A percentile compares a stretch with the other conserved stretches of the same genome.
Conservation (phyloP, 1,140 invertebrate genomes). For the Panagrolaimus sp. region DNA sequence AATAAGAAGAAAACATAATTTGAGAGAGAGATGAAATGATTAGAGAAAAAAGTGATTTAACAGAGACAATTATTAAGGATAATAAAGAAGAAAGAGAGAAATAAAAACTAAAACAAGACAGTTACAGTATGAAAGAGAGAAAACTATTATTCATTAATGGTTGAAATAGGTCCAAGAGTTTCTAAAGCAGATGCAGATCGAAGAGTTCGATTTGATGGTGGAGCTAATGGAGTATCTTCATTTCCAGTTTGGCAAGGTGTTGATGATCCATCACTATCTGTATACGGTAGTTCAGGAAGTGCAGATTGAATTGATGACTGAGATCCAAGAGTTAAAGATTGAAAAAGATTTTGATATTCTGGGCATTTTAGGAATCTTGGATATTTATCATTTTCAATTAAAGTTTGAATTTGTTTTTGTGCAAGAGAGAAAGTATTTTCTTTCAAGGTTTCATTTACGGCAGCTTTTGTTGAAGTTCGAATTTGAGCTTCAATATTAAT, state of each 20-base stretch:
- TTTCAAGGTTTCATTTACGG: slow-evolving; percentile 26
- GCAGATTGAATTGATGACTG: background rate
- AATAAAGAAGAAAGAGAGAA: no score
- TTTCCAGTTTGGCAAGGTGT: slow-evolving; percentile 1
- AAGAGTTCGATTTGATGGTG: background rate
- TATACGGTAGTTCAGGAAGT: background rate
- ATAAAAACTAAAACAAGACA: no score
- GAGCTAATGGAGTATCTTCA: slow-evolving; percentile 6
- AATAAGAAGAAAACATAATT: no score
- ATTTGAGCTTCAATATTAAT: slow-evolving; percentile 47
- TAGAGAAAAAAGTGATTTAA: no score
- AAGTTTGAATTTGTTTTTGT: slow-evolving; percentile 40
- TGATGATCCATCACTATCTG: background rate
- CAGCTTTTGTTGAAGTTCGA: slow-evolving; percentile 33
- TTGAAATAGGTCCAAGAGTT: no score
- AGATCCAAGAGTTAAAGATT: slow-evolving; percentile 9
- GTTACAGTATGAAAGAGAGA: no score
- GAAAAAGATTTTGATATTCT: slow-evolving; percentile 32
- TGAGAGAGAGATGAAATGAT: no score
- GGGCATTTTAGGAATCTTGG: slow-evolving; percentile 41
- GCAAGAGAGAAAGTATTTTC: slow-evolving; percentile 43
- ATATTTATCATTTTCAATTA: slow-evolving; percentile 51
- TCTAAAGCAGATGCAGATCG: slow-evolving; percentile 9
- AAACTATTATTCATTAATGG: no score
- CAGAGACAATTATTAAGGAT: no score